Base-by-base conservation (phyloP, 2,888 invertebrate genomes). In the Geotrupes spiniger region DNA sequence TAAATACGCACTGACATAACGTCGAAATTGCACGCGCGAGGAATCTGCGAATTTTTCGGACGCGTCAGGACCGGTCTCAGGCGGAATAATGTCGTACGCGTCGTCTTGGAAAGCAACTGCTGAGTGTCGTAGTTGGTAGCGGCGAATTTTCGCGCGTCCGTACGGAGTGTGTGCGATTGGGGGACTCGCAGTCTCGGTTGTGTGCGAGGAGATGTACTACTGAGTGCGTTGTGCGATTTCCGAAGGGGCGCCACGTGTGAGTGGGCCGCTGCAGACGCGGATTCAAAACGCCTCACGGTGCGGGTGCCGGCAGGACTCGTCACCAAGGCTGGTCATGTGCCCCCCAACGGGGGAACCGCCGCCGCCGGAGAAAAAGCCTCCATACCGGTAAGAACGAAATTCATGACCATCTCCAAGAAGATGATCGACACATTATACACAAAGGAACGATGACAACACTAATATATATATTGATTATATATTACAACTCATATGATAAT, bases 361-460 rank as follows among this genome's bases (percentile, higher is more conserved):
- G 63, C 71, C 71, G 64, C 71, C 72, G 71, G 72, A 70, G 72
- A 73, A 63, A 72, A 73, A 70, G 73, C 72, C 68, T 72, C 72
- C 67, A 69, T 72, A 68, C 72, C 73, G 71, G 73, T 73, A 66
- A 68, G 49, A 38, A 12, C 21, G 6, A 21, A 21, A 4, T n/a
- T n/a, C n/a, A n/a, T n/a, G n/a, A n/a, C n/a, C n/a, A n/a, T n/a
- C n/a, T n/a, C n/a, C n/a, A n/a, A n/a, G n/a, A n/a, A n/a, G n/a
- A n/a, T n/a, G n/a, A n/a, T n/a, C n/a, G n/a, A n/a, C n/a, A n/a
- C n/a, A n/a, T n/a, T n/a, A n/a, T n/a, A n/a, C n/a, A n/a, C n/a
- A n/a, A n/a, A n/a, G n/a, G n/a, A n/a, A n/a, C n/a, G n/a, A n/a
- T n/a, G n/a, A n/a, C n/a, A n/a, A n/a, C n/a, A n/a, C n/a, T n/a